Conservation (phyloP, 2,888 invertebrate genomes). For the Coecobrya sp. region DNA sequence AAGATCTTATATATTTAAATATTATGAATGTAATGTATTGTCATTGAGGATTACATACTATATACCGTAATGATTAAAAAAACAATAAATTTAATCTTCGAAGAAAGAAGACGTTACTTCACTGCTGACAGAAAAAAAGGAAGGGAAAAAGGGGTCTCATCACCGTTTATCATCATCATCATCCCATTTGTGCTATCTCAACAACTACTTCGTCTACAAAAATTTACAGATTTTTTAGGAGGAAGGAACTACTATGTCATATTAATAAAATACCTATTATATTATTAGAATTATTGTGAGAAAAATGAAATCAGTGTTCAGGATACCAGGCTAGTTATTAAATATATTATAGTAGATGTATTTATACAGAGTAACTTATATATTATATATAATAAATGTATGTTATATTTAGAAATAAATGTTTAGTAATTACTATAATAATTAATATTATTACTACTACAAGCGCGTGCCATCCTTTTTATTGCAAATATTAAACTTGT, state of each 20-base stretch:
- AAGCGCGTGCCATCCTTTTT: conserved; percentile 79
- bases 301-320: conserved; percentile 77
- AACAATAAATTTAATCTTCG: not conserved
- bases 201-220: conserved; percentile 44
- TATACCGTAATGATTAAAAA: not conserved
- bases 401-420: conserved; percentile 22
- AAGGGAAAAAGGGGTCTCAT: conserved; percentile 44
- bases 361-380: conserved; percentile 41
- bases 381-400: no score
- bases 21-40: conserved; percentile 9
- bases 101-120: conserved; percentile 39
- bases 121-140: conserved; percentile 17
- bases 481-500: conserved; percentile 20
- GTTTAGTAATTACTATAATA: not conserved
- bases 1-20: not conserved
- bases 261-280: conserved; percentile 41
- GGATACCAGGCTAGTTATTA: conserved; percentile 58
- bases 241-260: conserved; percentile 53
- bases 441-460: conserved; percentile 14
- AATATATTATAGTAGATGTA: conserved; percentile 33
- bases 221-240: conserved; percentile 24
- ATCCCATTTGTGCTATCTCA: conserved; percentile 72
- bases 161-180: conserved; percentile 18
- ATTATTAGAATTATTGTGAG: conserved; percentile 38
- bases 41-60: not conserved